phyloP scores from a whole-genome alignment of 2,888 invertebrate genomes.

The Microctonus brassicae region DNA sequence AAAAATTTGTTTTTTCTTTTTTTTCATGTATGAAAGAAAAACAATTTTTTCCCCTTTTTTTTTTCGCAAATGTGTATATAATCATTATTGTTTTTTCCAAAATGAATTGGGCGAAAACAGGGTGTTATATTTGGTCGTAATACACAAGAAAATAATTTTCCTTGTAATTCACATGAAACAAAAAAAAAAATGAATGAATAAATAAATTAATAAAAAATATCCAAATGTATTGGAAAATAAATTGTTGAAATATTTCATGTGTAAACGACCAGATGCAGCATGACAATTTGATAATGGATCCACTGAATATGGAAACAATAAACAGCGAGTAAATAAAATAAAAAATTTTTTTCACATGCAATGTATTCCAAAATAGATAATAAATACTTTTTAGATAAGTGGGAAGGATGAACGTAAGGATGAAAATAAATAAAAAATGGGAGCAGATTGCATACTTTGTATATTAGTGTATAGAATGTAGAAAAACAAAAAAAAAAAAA shows the following conservation, averaged over 20 bases:
- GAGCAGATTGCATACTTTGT: slow-evolving; percentile 66
- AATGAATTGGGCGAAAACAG: background rate
- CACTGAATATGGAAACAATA: no score
- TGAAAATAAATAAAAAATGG: slow-evolving; percentile 42
- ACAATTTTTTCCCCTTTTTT: background rate
- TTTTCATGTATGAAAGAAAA: background rate
- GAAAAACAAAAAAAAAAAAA: slow-evolving; percentile 48
- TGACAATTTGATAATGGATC: background rate
- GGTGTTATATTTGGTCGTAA: slow-evolving; percentile 5
- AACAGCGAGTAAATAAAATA: slow-evolving; percentile 40
- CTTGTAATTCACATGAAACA: background rate
- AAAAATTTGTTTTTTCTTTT: background rate
- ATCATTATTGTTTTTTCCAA: slow-evolving; percentile 11
- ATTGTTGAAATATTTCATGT: background rate
- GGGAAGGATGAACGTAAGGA: slow-evolving; percentile 65
- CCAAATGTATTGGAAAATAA: slow-evolving; percentile 47
- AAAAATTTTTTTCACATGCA: slow-evolving; percentile 41
- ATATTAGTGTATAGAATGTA: slow-evolving; percentile 70
- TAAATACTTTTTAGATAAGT: slow-evolving; percentile 63
- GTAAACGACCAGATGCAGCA: background rate
- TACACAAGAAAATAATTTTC: background rate
- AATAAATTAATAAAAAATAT: background rate
- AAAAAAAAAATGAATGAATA: background rate
- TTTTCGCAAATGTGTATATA: slow-evolving; percentile 16
- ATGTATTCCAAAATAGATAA: slow-evolving; percentile 62